A percentile compares a stretch with the other conserved stretches of the same genome.
phyloP scores from a whole-genome alignment of 30 jellyfish, hydroid and myxozoan genomes.

The Aurelia sp. region DNA sequence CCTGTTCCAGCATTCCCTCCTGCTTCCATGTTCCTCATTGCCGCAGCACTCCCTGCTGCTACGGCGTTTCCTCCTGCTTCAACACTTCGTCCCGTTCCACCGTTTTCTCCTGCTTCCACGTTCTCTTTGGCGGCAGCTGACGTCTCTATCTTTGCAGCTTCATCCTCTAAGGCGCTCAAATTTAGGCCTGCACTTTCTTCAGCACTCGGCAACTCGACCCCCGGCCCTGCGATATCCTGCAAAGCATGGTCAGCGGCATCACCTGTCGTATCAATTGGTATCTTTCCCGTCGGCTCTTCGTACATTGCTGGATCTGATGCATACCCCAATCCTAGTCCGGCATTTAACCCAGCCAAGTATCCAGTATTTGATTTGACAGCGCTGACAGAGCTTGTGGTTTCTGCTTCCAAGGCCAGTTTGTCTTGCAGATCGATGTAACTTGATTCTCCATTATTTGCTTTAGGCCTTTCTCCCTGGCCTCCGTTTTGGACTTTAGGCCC shows the following conservation, averaged over 20 bases:
- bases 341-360: slow-evolving; percentile 43
- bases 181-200: not conserved
- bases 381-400: not conserved
- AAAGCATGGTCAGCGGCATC: slow-evolving; percentile 7
- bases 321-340: slow-evolving; percentile 44
- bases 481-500: too few species aligned
- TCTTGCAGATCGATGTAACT: too few species aligned
- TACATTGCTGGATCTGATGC: not conserved
- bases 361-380: slow-evolving; percentile 27
- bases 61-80: too few species aligned
- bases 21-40: too few species aligned
- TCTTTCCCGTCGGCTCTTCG: slow-evolving; percentile 43
- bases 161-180: not conserved
- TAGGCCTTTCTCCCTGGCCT: too few species aligned
- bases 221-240: slow-evolving; percentile 16
- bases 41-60: too few species aligned
- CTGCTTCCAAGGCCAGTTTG: too few species aligned
- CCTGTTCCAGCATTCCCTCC: too few species aligned
- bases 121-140: not conserved
- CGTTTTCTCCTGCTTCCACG: not conserved
- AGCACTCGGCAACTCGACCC: not conserved
- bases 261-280: slow-evolving; percentile 16
- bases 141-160: slow-evolving; percentile 17
- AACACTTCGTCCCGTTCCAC: not conserved
- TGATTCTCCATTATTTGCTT: too few species aligned